Conservation (phyloP, 2,888 invertebrate species). For the Andrena bucephala region DNA sequence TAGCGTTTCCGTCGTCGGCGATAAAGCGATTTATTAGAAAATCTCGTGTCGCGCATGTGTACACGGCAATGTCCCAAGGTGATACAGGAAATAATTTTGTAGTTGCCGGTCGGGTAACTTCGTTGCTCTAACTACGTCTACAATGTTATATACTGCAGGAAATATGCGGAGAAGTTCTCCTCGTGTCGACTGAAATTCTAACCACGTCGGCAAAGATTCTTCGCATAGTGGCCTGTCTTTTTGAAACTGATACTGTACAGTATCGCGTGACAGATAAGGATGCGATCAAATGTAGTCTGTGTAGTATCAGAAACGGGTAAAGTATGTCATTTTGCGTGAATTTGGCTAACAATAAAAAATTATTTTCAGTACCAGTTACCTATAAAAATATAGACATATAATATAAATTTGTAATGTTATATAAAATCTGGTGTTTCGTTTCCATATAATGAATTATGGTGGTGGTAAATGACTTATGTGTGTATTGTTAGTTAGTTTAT, state of each 20-base stretch:
- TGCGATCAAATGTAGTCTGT: slow-evolving; percentile 8
- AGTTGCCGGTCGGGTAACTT: slow-evolving; percentile 38
- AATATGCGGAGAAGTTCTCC: slow-evolving; percentile 28
- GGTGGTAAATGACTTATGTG: too few species aligned
- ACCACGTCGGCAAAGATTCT: slow-evolving; percentile 22
- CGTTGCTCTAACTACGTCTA: slow-evolving; percentile 39
- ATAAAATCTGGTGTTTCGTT: too few species aligned
- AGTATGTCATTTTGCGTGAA: not conserved
- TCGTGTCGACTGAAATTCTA: slow-evolving; percentile 22
- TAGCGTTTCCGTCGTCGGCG: not conserved
- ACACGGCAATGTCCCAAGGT: slow-evolving; percentile 16
- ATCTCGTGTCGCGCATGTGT: slow-evolving; percentile 10
- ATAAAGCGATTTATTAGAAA: slow-evolving; percentile 17
- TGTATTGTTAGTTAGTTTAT: too few species aligned
- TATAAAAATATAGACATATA: too few species aligned
- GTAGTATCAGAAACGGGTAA: not conserved
- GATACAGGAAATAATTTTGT: slow-evolving; percentile 48
- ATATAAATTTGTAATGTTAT: too few species aligned
- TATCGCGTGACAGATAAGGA: slow-evolving; percentile 1
- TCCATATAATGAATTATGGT: too few species aligned
- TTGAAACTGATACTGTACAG: slow-evolving; percentile 5
- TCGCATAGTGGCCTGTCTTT: not conserved
- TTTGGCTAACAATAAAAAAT: too few species aligned
- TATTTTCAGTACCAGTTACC: too few species aligned
- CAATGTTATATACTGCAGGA: slow-evolving; percentile 25